phyloP scores from a whole-genome alignment of 2,113 vertebrate species.

The Paraplagusia blochii region DNA sequence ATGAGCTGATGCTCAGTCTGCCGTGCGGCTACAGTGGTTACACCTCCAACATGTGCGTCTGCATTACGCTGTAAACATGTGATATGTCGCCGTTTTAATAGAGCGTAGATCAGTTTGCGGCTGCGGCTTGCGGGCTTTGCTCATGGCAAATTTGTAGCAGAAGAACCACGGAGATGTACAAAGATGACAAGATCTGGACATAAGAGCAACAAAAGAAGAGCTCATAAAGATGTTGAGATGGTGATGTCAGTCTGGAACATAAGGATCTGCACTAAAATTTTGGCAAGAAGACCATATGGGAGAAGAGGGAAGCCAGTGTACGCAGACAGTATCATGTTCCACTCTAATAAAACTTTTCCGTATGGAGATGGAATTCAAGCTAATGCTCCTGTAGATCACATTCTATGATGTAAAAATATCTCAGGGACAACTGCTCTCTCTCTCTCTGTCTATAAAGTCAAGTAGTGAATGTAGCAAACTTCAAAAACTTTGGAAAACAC shows the following conservation, averaged over 20 bases:
- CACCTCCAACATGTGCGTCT: slow-evolving; percentile 13
- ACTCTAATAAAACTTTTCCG: slow-evolving; percentile 30
- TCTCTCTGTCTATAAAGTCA: too few species aligned
- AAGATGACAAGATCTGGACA: slow-evolving; percentile 29
- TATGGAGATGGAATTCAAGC: slow-evolving; percentile 24
- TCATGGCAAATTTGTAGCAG: slow-evolving; percentile 28
- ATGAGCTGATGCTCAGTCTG: slow-evolving; percentile 26
- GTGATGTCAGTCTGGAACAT: background rate
- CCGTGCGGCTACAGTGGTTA: background rate
- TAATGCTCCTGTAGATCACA: slow-evolving; percentile 1
- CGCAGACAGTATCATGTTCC: slow-evolving; percentile 50
- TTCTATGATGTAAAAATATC: too few species aligned
- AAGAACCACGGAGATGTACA: slow-evolving; percentile 4
- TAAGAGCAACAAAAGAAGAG: slow-evolving; percentile 15
- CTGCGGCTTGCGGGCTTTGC: slow-evolving; percentile 25
- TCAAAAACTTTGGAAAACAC: too few species aligned
- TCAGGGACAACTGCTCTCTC: too few species aligned
- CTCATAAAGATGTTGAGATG: slow-evolving; percentile 10
- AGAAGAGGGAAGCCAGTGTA: slow-evolving; percentile 29
- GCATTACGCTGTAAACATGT: slow-evolving; percentile 12
- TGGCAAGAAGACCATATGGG: slow-evolving; percentile 17
- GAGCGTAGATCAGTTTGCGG: slow-evolving; percentile 11
- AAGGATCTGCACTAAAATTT: slow-evolving; percentile 4
- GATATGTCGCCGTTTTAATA: slow-evolving; percentile 30
- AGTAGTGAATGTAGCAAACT: too few species aligned